Evolutionary conservation across 2,888 invertebrate species (phyloP), one percentile per base, ranked within the genome.

Genomic region (Lymantria dispar): DNA sequence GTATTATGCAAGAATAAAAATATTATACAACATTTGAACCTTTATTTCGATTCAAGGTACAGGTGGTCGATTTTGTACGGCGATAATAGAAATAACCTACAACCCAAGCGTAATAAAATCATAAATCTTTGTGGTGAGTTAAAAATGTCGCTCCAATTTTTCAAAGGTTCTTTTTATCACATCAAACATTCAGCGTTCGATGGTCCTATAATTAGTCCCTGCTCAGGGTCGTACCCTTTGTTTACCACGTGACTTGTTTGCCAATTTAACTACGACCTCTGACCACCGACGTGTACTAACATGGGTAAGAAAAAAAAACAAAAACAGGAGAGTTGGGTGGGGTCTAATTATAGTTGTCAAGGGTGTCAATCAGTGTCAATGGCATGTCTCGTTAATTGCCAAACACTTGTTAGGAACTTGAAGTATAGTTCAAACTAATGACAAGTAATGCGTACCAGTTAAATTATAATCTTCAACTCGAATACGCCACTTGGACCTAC

Each of bases 171-270:
- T 50, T 56, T 56, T 54, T 46, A 50, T 51, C 44, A 44, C 54
- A 64, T 70, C 46, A 64, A 68, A 67, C 62, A 72, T 70, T 70
- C 56, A 64, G 47, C 59, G 30, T n/a, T 31, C 45, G 52, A 50
- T 64, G 54, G 50, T 39, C 45, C 56, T 59, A 56, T 60, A 62
- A 64, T 64, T 64, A 64, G 62, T 60, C 58, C 47, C 46, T 53
- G 53, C 52, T 30, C 51, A 50, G 56, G 47, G 44, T 38, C 38
- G 56, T 56, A 67, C 64, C 66, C 68, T 64, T 64, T 58, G 52
- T 64, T 64, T 60, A 36, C 36, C 40, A 53, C 60, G 56, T 62
- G 56, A 56, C 59, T 45, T 63, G 61, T 61, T 61, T 64, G 64
- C 56, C 70, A 64, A 63, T 52, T 57, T 52, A 58, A 54, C 48